Evolutionary conservation across 2,888 invertebrate species (phyloP), one percentile per base, ranked within the genome.

Genomic region (Limnephilus auricula): DNA sequence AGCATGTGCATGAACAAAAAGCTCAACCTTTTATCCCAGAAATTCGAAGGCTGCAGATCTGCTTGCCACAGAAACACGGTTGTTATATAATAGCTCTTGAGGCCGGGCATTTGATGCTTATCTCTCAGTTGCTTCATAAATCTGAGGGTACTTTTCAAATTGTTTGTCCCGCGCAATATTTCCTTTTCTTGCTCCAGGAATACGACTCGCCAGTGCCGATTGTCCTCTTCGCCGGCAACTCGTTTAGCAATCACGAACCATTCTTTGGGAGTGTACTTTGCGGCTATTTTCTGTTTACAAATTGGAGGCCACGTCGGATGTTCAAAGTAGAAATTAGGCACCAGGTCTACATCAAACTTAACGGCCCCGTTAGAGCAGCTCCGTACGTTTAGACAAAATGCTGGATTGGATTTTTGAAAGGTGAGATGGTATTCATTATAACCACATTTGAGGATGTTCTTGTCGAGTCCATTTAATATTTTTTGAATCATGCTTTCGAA

Each of bases 191-290:
- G 90, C 25, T 31, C 31, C 3, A 82, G 12, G 5, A 90, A 65
- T 12, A 87, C 85, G 12, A 65, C 34, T 10, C 88, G 82, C 88
- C 87, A 90, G 31, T 88, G 45, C 31, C 80, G 82, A 37, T 30
- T 45, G 10, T 80, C 82, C 30, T 82, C 79, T 25, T 82, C 80
- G 50, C 30, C n/a, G 0, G 30, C 0, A 45, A 90, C 40, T 15
- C 88, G 90, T 82, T 90, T 90, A 18, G 90, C 90, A n/a, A 90
- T 80, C 25, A 80, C 65, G 31, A 82, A 88, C 90, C 90, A 90
- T 32, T 90, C 90, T n/a, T 65, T 87, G 30, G 65, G 12, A 37
- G 18, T 34, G 79, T 50, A 90, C 34, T 88, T 37, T 40, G 9
- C 15, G 30, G 78, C 37, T 34, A 82, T 34, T 15, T 82, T 65